Conservation (phyloP, 1,140 invertebrate genomes). For the Galendromus occidentalis region DNA sequence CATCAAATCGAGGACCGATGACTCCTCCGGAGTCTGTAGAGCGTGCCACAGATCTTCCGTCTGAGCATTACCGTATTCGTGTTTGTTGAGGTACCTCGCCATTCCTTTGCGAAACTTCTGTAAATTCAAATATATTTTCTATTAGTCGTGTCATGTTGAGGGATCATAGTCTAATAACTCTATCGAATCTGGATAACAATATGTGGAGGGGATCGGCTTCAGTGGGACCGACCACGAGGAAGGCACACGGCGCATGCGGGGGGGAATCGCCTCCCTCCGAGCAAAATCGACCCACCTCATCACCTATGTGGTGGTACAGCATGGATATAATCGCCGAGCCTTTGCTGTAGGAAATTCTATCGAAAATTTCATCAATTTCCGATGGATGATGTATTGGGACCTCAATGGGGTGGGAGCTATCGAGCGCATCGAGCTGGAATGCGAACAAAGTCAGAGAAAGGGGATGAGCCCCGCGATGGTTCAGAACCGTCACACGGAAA, state of each 20-base stretch:
- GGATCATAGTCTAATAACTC: no score
- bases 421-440: background rate
- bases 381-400: conserved; percentile 26
- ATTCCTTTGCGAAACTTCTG: conserved; percentile 80
- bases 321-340: conserved; percentile 31
- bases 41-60: conserved; percentile 87
- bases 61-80: conserved; percentile 72
- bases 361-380: conserved; percentile 33
- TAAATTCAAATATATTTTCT: conserved; percentile 8
- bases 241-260: no score
- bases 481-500: no score
- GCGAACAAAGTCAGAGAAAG: no score
- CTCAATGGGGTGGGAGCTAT: conserved; percentile 21
- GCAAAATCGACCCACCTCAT: conserved; percentile 13
- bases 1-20: conserved; percentile 81
- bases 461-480: no score
- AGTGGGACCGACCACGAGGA: background rate
- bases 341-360: conserved; percentile 32
- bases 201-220: background rate
- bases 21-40: conserved; percentile 65
- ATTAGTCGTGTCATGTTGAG: background rate
- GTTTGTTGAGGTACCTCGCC: conserved; percentile 68
- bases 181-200: background rate
- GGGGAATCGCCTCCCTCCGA: background rate
- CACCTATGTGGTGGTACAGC: conserved; percentile 18